Conservation (phyloP, 2,797 vertebrate genomes). For the Macropus fuliginosus region DNA sequence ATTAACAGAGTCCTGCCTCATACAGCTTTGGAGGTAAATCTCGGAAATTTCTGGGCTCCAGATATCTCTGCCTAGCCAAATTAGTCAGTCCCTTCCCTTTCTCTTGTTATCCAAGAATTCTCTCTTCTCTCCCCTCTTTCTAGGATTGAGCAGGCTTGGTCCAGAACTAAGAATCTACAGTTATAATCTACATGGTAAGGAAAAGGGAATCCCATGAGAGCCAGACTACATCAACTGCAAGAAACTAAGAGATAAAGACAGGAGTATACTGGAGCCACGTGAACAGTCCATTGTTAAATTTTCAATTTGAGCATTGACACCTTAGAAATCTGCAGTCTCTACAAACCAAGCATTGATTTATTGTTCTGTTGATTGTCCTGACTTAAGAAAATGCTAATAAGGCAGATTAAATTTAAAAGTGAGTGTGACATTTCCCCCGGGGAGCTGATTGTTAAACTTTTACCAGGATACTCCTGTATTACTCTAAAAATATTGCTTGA, state of each 20-base stretch:
- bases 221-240: background rate
- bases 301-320: background rate
- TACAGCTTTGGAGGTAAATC: background rate
- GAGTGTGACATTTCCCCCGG: background rate
- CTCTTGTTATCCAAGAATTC: background rate
- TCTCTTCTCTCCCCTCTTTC: background rate
- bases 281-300: background rate
- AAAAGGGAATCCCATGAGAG: background rate
- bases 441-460: background rate
- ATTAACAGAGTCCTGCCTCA: background rate
- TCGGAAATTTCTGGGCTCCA: background rate
- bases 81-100: background rate
- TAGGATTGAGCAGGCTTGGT: background rate
- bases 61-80: background rate
- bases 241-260: background rate
- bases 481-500: background rate
- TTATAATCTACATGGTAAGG: background rate
- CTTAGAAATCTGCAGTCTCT: background rate
- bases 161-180: background rate
- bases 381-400: background rate
- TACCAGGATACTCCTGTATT: background rate
- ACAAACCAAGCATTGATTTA: background rate
- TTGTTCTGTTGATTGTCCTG: background rate
- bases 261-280: background rate
- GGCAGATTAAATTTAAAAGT: background rate